Percentiles rank a stretch among this genome's conserved stretches.
Conservation (phyloP, 2,797 vertebrate species). For the Halcyon smyrnensis region DNA sequence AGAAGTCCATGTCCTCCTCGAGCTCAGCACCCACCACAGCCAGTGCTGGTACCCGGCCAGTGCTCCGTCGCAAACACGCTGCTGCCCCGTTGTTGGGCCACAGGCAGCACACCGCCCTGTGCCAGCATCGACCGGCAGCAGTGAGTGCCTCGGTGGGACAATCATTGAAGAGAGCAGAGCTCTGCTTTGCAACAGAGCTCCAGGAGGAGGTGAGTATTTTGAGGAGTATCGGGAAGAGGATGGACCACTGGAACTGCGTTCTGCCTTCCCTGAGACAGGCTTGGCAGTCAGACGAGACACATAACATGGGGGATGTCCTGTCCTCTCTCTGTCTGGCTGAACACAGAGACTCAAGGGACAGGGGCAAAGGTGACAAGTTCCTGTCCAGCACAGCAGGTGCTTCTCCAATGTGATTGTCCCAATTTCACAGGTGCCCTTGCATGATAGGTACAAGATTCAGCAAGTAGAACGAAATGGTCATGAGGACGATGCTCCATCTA, state of each 20-base stretch:
- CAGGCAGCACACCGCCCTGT: accelerated
- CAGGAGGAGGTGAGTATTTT: too few species aligned
- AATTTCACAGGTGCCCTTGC: too few species aligned
- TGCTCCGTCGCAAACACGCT: accelerated
- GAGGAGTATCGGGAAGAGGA: not conserved
- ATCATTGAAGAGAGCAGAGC: too few species aligned
- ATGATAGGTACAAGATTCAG: too few species aligned
- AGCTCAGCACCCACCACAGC: accelerated
- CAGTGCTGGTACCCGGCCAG: not conserved
- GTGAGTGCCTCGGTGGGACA: not conserved
- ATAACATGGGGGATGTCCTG: not conserved
- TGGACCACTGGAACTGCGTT: not conserved
- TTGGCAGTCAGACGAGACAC: not conserved
- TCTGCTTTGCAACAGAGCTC: not conserved
- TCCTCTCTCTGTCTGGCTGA: not conserved
- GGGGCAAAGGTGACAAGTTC: too few species aligned
- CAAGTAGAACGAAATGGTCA: not conserved
- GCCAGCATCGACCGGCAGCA: accelerated
- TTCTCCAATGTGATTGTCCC: too few species aligned
- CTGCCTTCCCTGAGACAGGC: not conserved
- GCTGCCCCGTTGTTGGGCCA: accelerated
- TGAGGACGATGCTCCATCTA: not conserved
- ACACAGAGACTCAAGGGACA: too few species aligned
- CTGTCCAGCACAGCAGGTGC: too few species aligned
- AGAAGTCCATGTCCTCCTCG: not conserved